Conservation (phyloP, 2,113 vertebrate genomes). For the Nyctereutes procyonoides region DNA sequence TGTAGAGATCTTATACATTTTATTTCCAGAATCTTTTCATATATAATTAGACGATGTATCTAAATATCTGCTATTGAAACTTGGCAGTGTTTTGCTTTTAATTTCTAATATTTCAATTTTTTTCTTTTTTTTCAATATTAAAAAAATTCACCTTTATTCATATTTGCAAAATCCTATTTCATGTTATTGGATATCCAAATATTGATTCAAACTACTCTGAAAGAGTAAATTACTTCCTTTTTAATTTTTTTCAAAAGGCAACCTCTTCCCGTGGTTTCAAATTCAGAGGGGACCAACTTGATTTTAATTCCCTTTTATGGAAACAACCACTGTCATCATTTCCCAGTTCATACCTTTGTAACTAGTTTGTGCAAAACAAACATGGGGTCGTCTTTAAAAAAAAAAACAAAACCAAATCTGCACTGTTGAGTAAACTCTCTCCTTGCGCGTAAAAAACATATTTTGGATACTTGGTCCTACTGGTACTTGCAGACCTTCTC, state of each 20-base stretch:
- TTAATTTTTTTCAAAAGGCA: neutral
- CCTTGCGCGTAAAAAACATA: neutral
- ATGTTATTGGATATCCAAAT: neutral
- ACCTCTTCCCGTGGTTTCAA: neutral
- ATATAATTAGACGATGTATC: neutral
- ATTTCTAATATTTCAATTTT: slow-evolving; percentile 13
- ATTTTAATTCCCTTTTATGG: neutral
- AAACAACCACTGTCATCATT: neutral
- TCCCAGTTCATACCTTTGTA: neutral
- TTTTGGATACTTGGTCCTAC: neutral
- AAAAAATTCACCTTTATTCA: neutral
- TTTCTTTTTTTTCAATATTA: neutral
- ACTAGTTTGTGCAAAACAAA: neutral
- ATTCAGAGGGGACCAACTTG: neutral
- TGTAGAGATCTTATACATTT: neutral
- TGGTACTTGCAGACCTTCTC: neutral
- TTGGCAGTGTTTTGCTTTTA: neutral
- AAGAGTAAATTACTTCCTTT: neutral
- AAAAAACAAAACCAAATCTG: neutral
- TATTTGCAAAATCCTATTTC: neutral
- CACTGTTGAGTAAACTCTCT: neutral
- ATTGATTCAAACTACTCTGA: neutral
- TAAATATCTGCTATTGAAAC: neutral
- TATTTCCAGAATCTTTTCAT: neutral
- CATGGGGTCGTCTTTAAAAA: neutral